Conservation (phyloP, 2,113 vertebrate genomes). For the Butastur rufipennis region DNA sequence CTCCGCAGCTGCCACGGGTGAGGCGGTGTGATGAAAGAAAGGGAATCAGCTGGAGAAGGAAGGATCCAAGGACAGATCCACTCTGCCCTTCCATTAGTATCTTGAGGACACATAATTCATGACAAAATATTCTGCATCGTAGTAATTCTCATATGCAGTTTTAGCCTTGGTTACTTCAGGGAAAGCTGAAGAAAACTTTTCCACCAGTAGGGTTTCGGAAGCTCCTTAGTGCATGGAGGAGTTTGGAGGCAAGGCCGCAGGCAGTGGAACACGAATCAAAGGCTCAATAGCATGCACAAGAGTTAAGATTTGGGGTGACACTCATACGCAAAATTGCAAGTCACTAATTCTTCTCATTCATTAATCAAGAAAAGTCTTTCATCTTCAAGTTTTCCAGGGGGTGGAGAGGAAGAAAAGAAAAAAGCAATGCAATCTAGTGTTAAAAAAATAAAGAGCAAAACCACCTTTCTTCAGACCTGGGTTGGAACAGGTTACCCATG, state of each 20-base stretch:
- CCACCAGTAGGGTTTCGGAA: not conserved
- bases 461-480: not conserved
- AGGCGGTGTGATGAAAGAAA: not conserved
- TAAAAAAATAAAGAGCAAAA: not conserved
- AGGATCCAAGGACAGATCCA: not conserved
- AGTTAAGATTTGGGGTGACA: not conserved
- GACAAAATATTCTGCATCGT: not conserved
- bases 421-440: not conserved
- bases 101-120: not conserved
- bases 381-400: not conserved
- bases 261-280: not conserved
- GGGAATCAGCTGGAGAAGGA: not conserved
- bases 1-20: not conserved
- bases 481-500: not conserved
- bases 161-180: not conserved
- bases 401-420: rapidly evolving
- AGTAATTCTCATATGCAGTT: not conserved
- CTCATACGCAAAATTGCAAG: not conserved
- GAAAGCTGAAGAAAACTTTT: not conserved
- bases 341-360: not conserved
- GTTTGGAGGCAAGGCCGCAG: not conserved
- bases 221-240: not conserved
- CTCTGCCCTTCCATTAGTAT: not conserved
- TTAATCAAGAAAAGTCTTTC: not conserved
- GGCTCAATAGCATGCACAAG: not conserved